These are phyloP conservation scores for Antheraea assamensis DNA, from an alignment of 2,888 invertebrate species.

Conservation along the genomic window DNA sequence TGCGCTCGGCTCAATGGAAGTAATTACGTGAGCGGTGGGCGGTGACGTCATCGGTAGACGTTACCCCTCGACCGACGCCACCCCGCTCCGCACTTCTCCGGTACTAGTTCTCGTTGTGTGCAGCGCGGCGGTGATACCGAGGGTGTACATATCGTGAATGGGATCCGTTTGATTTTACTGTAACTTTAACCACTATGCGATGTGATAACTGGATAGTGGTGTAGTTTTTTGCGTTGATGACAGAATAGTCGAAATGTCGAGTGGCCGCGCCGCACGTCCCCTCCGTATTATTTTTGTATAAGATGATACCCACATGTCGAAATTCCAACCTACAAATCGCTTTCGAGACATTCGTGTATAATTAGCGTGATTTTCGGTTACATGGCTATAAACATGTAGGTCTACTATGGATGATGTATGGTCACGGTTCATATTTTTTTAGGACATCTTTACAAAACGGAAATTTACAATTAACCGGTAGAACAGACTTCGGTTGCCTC, in stretches of 20 bases:
- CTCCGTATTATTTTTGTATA: background rate
- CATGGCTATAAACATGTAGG: background rate
- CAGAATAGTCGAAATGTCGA: background rate
- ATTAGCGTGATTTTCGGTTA: background rate
- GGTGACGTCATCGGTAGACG: constrained; percentile 66
- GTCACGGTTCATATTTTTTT: background rate
- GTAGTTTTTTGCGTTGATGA: background rate
- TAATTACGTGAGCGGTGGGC: constrained; percentile 49
- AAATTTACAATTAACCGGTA: background rate
- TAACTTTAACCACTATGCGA: background rate
- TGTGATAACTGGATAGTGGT: background rate
- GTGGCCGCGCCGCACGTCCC: background rate
- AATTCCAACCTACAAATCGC: background rate
- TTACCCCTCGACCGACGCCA: constrained; percentile 18
- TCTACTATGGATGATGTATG: background rate
- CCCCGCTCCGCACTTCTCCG: constrained; percentile 23
- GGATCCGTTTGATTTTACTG: constrained; percentile 13
- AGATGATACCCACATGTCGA: background rate
- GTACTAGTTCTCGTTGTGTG: constrained; percentile 26
- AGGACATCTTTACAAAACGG: background rate
- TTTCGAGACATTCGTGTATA: background rate
- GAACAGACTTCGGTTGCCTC: background rate
- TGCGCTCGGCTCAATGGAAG: constrained; percentile 64
- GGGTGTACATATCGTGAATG: constrained; percentile 21
- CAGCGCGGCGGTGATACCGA: constrained; percentile 24